Base-by-base conservation (phyloP, 2,888 invertebrate genomes). In the Acronicta aceris region DNA sequence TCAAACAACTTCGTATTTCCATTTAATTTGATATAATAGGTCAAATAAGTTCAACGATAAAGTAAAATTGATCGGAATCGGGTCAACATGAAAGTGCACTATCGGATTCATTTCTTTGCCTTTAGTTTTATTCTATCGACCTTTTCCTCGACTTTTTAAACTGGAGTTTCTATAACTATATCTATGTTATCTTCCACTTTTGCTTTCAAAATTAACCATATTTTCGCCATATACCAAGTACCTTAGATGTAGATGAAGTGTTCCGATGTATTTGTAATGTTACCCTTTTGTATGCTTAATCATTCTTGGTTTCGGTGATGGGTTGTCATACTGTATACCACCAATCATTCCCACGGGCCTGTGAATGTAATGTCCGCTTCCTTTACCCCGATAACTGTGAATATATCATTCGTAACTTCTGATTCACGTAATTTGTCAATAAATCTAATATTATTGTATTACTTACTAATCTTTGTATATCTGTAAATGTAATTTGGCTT, bases 241-340 rank as follows among this genome's bases (percentile, higher is more conserved):
- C 68, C 59, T 70, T 77, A 78, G 59, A 65, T 58, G 50, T 78
- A 76, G 63, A 57, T 60, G 27, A 68, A 65, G 59, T 76, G 40
- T 70, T 59, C 61, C 47, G 43, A 67, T 58, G 38, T 78, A 79
- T 88, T 85, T 87, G 87, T 93, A 91, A 92, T 88, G 82, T 90
- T 85, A 87, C 79, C 85, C 81, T 87, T 89, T 87, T 85, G 82
- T 87, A 86, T 94, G 94, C 94, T 94, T 94, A 93, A 92, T 92
- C 94, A 93, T 91, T 93, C 93, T 94, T 94, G 94, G 93, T 93
- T 87, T 89, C 93, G 94, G 94, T 94, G 91, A 94, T 89, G 94
- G 94, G 89, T 84, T 89, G 21, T 42, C 85, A 82, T 84, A 71
- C 79, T 85, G 82, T 88, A 82, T 86, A 78, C 90, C 90, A 90